Evolutionary conservation across 2,888 invertebrate genomes (phyloP).

Genomic region (Poecilobothrus nobilitatus): DNA sequence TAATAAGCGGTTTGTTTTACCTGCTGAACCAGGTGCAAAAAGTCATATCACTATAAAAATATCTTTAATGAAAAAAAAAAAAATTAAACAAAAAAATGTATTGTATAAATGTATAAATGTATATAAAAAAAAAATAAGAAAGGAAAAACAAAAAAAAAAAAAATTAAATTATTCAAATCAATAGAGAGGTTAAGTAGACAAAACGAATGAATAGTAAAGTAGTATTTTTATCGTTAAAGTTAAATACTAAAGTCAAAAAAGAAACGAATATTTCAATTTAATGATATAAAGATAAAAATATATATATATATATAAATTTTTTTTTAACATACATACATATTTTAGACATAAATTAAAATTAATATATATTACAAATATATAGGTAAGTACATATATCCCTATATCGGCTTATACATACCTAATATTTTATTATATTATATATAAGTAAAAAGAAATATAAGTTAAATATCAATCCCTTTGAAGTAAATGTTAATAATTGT

Average conservation of each 20-base stretch:
- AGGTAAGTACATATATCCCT: too few relatives aligned
- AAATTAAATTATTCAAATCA: constrained; percentile 1
- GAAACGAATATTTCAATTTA: neutral
- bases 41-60: neutral
- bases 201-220: neutral
- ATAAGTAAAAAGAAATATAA: too few relatives aligned
- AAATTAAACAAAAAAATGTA: too few relatives aligned
- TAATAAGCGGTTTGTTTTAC: neutral
- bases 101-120: too few relatives aligned
- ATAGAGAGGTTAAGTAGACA: constrained; percentile 3
- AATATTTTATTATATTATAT: too few relatives aligned
- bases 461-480: too few relatives aligned
- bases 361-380: too few relatives aligned
- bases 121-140: neutral
- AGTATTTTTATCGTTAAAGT: too few relatives aligned
- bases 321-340: too few relatives aligned
- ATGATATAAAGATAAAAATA: neutral
- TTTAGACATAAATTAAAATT: too few relatives aligned
- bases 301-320: neutral
- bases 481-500: too few relatives aligned
- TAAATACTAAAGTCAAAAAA: neutral
- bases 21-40: constrained; percentile 4
- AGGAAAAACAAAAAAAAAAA: neutral
- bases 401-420: too few relatives aligned
- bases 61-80: neutral